Conservation (phyloP, 2,888 invertebrate species). For the Drosophila yooni region DNA sequence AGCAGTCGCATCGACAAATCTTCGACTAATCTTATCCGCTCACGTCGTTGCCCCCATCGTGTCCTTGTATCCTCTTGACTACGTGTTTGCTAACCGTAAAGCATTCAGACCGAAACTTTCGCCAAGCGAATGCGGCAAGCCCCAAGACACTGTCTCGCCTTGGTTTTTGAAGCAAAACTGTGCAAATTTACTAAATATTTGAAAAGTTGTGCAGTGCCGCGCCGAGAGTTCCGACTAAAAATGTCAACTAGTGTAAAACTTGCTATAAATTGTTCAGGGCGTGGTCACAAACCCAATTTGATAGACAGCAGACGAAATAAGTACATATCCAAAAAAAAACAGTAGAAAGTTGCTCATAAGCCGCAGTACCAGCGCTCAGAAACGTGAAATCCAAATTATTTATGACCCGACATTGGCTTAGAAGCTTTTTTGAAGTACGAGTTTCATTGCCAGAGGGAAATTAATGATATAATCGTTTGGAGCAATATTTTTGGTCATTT, state of each 20-base stretch:
- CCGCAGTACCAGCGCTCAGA: conserved; percentile 26
- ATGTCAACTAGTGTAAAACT: conserved; percentile 59
- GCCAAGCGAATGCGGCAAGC: conserved; percentile 54
- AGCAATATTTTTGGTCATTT: conserved; percentile 36
- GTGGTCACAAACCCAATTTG: conserved; percentile 39
- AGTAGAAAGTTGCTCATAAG: conserved; percentile 50
- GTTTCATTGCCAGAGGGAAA: conserved; percentile 7
- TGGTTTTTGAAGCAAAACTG: conserved; percentile 47
- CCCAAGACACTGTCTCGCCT: conserved; percentile 64
- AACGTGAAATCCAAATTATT: conserved; percentile 63
- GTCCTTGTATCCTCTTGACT: conserved; percentile 14
- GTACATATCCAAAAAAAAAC: neutral
- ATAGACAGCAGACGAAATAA: conserved; percentile 16
- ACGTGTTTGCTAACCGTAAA: conserved; percentile 57
- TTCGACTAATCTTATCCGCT: conserved; percentile 22
- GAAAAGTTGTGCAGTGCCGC: conserved; percentile 62
- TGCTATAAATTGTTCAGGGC: conserved; percentile 47
- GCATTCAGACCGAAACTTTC: conserved; percentile 50
- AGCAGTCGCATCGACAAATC: conserved; percentile 23
- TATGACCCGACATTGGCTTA: conserved; percentile 53
- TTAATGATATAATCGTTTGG: conserved; percentile 41
- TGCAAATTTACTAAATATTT: conserved; percentile 73
- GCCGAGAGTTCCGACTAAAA: conserved; percentile 44
- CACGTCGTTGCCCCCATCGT: neutral
- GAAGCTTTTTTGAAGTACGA: conserved; percentile 27